Conservation (phyloP, 2,113 vertebrate species). For the Epinephelus cyanopodus region DNA sequence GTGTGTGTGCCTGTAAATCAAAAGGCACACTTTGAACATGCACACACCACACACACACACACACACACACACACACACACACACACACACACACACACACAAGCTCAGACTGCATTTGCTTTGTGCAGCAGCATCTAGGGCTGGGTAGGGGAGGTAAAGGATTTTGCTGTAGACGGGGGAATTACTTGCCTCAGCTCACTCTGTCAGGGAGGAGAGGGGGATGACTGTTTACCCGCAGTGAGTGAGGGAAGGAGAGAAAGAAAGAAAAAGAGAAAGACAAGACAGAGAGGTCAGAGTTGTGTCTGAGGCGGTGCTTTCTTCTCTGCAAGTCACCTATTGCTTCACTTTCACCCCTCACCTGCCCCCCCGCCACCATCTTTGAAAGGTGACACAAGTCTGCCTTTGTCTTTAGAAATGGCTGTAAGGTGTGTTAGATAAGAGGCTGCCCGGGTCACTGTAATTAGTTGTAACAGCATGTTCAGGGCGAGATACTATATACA, state of each 20-base stretch:
- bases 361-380: slow-evolving; percentile 21
- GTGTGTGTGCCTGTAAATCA: slow-evolving; percentile 76
- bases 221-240: slow-evolving; percentile 69
- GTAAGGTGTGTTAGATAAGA: slow-evolving; percentile 58
- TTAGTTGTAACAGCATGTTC: slow-evolving; percentile 68
- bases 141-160: slow-evolving; percentile 58
- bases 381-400: slow-evolving; percentile 46
- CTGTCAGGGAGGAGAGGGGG: slow-evolving; percentile 63
- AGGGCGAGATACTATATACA: slow-evolving; percentile 36
- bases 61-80: neutral
- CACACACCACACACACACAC: neutral
- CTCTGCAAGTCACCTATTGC: slow-evolving; percentile 76
- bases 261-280: slow-evolving; percentile 37
- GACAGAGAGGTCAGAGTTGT: slow-evolving; percentile 77
- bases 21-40: slow-evolving; percentile 66
- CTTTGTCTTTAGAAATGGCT: slow-evolving; percentile 35
- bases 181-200: slow-evolving; percentile 75
- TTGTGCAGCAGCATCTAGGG: slow-evolving; percentile 55
- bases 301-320: slow-evolving; percentile 73
- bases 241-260: slow-evolving; percentile 24
- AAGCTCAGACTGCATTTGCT: slow-evolving; percentile 56
- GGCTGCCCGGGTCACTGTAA: slow-evolving; percentile 65
- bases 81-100: slow-evolving; percentile 19
- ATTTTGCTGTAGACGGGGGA: slow-evolving; percentile 72
- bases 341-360: slow-evolving; percentile 74